These are phyloP conservation scores for Brachionus manjavacas DNA, from an alignment of 1,140 invertebrate species.

Conservation along the genomic window DNA sequence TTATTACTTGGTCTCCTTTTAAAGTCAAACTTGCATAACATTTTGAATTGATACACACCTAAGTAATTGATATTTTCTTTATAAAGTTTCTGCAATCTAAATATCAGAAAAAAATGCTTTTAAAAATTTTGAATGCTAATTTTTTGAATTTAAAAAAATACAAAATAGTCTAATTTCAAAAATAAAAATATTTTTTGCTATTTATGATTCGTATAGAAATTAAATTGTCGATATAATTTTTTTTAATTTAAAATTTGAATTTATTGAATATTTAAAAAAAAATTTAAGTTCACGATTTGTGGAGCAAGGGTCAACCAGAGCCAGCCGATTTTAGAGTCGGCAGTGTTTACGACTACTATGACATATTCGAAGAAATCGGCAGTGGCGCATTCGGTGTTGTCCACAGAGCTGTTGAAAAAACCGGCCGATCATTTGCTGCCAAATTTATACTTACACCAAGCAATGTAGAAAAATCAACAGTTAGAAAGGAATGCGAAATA, in stretches of 20 bases:
- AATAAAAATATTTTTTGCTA: too few relatives aligned
- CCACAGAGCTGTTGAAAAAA: constrained; percentile 88
- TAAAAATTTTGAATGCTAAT: too few relatives aligned
- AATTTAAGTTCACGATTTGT: constrained; percentile 81
- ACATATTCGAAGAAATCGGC: constrained; percentile 97
- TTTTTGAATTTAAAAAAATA: too few relatives aligned
- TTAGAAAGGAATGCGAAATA: constrained; percentile 95
- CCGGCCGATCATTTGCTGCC: constrained; percentile 93
- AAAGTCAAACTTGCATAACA: too few relatives aligned
- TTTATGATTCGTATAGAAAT: too few relatives aligned
- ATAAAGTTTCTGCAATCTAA: too few relatives aligned
- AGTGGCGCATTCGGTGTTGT: constrained; percentile 95
- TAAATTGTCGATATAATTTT: too few relatives aligned
- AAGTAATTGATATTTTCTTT: too few relatives aligned
- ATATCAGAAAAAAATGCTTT: too few relatives aligned
- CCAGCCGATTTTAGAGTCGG: constrained; percentile 87
- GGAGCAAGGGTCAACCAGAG: constrained; percentile 83
- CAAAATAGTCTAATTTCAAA: too few relatives aligned
- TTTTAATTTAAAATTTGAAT: background rate
- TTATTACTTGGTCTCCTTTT: too few relatives aligned
- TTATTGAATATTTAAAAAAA: background rate
- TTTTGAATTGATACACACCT: too few relatives aligned
- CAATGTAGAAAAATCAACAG: constrained; percentile 89
- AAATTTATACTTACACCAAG: constrained; percentile 97
- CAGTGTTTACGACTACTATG: constrained; percentile 94